phyloP scores from a whole-genome alignment of 2,113 vertebrate species.

The Caretta caretta region DNA sequence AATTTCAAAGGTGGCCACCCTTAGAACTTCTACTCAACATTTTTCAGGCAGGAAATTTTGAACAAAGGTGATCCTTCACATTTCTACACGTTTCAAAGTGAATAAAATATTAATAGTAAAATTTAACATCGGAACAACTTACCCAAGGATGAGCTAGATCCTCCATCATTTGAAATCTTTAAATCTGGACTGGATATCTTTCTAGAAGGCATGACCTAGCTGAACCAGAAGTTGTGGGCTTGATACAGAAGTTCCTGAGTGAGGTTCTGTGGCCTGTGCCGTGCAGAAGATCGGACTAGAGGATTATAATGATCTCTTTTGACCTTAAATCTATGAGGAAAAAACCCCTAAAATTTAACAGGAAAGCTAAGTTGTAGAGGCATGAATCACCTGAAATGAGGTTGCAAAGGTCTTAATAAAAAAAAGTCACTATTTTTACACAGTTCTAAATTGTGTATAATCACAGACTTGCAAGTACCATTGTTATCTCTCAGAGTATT shows the following conservation, averaged over 20 bases:
- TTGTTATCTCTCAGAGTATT: not conserved
- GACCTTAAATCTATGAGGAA: not conserved
- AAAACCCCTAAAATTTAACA: not conserved
- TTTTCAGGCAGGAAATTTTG: not conserved
- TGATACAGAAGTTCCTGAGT: not conserved
- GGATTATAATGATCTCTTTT: not conserved
- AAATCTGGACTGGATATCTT: accelerated
- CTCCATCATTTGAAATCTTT: not conserved
- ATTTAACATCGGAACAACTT: not conserved
- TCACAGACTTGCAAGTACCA: accelerated
- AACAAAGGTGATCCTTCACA: not conserved
- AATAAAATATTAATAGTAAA: accelerated
- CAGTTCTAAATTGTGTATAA: not conserved
- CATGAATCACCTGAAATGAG: not conserved
- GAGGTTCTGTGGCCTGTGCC: not conserved
- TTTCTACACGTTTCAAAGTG: constrained; percentile 1
- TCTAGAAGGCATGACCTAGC: not conserved
- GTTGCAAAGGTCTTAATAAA: not conserved
- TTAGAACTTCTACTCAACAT: not conserved
- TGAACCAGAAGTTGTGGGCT: not conserved
- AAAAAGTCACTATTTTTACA: not conserved
- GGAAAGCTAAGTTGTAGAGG: not conserved
- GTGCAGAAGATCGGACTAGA: not conserved
- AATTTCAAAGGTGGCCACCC: not conserved
- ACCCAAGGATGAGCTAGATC: not conserved